Base-by-base conservation (phyloP, 2,888 invertebrate genomes). In the Temnothorax ravouxi region DNA sequence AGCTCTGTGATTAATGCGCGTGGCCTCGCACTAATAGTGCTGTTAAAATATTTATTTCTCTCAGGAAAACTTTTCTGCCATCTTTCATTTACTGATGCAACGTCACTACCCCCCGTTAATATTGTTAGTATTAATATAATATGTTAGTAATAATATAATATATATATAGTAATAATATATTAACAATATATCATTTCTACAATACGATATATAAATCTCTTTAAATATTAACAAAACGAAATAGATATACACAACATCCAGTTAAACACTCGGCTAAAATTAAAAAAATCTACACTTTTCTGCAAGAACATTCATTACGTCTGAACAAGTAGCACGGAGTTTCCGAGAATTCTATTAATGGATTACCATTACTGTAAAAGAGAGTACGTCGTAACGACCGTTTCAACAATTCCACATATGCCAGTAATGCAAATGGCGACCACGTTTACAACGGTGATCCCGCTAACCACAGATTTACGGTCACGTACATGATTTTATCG, bases 391-490 rank as follows among this genome's bases (percentile, higher is more conserved):
- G 79, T 84, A 64, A 83, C 85, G 69, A 64, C 29, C 77, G 66
- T 88, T 88, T 86, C 90, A 72, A 59, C 84, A 81, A 89, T 89
- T 84, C 84, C 82, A 34, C 82, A 50, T 80, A 85, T 84, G 74
- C 82, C 86, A 66, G 71, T 86, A 82, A 88, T 91, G 85, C 83
- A 86, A 90, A 90, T 85, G 59, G 87, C 85, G 72, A 83, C 84
- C 84, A 64, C 90, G 83, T 75, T 87, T 86, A 85, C 84, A 84
- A 81, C 85, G 84, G 87, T 87, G 89, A 89, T 89, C 87, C 87
- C 74, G 74, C 76, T 69, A 82, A 88, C 90, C 88, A 41, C 90
- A 86, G 88, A 90, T 91, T 90, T 91, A 90, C 87, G 84, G 90
- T 84, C 86, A 83, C 87, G 75, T 80, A 81, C 83, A 88, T 76